These are phyloP conservation scores for Caerostris darwini DNA, from an alignment of 1,140 invertebrate genomes.

Conservation along the genomic window DNA sequence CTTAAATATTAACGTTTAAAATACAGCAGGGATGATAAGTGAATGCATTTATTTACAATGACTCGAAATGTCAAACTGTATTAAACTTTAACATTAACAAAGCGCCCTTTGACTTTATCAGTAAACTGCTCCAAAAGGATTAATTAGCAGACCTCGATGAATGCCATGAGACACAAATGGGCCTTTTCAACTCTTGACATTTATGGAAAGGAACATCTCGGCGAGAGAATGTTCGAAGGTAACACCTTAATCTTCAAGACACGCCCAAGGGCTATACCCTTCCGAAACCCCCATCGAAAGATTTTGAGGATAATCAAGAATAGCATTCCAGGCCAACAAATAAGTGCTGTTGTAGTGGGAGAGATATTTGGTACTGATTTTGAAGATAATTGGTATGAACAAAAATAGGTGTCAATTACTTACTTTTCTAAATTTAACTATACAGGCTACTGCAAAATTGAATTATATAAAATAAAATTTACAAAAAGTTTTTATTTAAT, in stretches of 20 bases:
- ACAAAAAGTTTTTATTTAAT: too few relatives aligned
- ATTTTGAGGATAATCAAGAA: not conserved
- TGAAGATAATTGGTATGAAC: too few relatives aligned
- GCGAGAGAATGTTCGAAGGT: not conserved
- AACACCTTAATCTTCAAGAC: not conserved
- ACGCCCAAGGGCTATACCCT: slow-evolving; percentile 40
- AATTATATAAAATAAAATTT: too few relatives aligned
- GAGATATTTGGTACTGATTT: too few relatives aligned
- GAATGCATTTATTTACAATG: not conserved
- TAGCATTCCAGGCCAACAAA: too few relatives aligned
- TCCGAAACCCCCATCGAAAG: not conserved
- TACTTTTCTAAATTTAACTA: too few relatives aligned
- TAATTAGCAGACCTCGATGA: not conserved
- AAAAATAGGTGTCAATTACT: too few relatives aligned
- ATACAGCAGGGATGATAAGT: not conserved
- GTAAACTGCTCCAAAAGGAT: not conserved
- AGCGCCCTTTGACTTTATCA: not conserved
- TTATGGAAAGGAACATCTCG: not conserved
- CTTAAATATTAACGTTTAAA: too few relatives aligned
- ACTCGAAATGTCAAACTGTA: not conserved
- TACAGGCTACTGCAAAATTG: too few relatives aligned
- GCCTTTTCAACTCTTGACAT: slow-evolving; percentile 19
- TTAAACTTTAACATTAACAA: slow-evolving; percentile 11
- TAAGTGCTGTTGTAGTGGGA: not conserved
- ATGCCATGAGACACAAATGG: not conserved